phyloP scores from a whole-genome alignment of 2,113 vertebrate species.

The Carettochelys insculpta region DNA sequence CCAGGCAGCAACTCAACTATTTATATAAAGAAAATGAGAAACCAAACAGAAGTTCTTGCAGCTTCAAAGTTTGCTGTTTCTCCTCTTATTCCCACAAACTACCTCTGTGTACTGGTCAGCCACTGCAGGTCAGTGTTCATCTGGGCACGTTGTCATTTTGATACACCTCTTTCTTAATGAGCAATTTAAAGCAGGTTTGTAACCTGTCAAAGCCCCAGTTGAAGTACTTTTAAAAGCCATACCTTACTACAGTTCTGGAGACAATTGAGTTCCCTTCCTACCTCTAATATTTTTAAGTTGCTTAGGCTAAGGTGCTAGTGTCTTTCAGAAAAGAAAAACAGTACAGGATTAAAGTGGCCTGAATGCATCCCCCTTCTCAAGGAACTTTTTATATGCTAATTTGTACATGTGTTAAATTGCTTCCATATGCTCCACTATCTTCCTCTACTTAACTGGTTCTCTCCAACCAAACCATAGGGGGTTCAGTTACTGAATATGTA shows the following conservation, averaged over 20 bases:
- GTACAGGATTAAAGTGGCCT: fast-evolving
- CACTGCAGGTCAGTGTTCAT: fast-evolving
- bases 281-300: constrained; percentile 33
- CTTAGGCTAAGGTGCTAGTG: constrained; percentile 47
- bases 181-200: background rate
- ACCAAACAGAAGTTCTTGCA: background rate
- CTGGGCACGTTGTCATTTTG: background rate
- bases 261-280: constrained; percentile 11
- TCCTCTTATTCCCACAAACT: no score
- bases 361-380: background rate
- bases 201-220: background rate
- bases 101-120: background rate
- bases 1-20: background rate
- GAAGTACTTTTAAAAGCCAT: constrained; percentile 1
- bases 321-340: constrained; percentile 29
- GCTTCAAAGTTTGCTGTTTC: background rate
- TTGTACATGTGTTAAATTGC: background rate
- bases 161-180: background rate
- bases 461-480: background rate
- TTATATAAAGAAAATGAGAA: background rate
- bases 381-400: background rate
- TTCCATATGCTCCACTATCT: background rate
- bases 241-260: background rate
- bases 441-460: background rate
- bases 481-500: constrained; percentile 9